phyloP scores from a whole-genome alignment of 2,113 vertebrate genomes.

The Ascaphus truei region DNA sequence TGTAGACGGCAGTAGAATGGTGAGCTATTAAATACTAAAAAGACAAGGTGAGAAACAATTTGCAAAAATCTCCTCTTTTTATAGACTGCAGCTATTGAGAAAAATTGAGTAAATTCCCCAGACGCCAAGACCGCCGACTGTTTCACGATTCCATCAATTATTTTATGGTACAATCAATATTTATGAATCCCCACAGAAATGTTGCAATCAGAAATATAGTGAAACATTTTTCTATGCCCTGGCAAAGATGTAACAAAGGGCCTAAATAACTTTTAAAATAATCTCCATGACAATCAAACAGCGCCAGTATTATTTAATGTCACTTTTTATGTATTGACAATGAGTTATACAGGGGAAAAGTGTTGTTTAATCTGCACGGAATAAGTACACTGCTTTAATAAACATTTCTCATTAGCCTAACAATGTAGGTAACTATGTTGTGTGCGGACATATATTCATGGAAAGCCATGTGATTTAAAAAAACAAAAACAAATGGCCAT shows the following conservation, averaged over 20 bases:
- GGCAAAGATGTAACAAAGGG: constrained; percentile 64
- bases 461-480: constrained; percentile 56
- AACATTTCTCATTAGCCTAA: too few species aligned
- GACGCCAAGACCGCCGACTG: constrained; percentile 72
- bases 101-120: constrained; percentile 87
- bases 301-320: constrained; percentile 72
- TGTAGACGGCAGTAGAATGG: constrained; percentile 69
- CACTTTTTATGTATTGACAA: constrained; percentile 51
- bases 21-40: constrained; percentile 80
- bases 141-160: constrained; percentile 89
- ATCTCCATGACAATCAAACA: constrained; percentile 78
- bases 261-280: constrained; percentile 83
- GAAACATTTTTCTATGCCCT: constrained; percentile 67
- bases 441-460: constrained; percentile 63
- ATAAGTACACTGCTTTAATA: constrained; percentile 54
- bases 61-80: constrained; percentile 82
- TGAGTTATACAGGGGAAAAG: constrained; percentile 30
- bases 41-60: constrained; percentile 84
- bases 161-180: constrained; percentile 98
- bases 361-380: constrained; percentile 58
- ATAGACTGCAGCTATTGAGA: constrained; percentile 84
- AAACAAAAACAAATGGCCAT: constrained; percentile 53
- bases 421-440: too few species aligned
- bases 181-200: constrained; percentile 97
- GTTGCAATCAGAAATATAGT: constrained; percentile 83